Conservation (phyloP, 2,113 vertebrate species). For the Meriones unguiculatus region DNA sequence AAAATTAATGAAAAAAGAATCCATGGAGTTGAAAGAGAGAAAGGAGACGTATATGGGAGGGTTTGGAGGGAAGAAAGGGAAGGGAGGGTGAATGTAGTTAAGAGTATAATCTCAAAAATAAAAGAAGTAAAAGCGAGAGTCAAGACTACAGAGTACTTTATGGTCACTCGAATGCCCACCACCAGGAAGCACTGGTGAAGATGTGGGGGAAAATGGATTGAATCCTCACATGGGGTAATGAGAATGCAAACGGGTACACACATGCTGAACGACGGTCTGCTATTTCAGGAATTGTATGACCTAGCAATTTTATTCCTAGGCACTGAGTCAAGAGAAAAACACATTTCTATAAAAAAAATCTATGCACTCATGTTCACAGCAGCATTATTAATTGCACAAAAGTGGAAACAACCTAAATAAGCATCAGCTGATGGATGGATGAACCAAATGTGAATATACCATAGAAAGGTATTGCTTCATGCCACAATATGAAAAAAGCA, state of each 20-base stretch:
- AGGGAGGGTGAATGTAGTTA: background rate
- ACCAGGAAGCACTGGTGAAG: background rate
- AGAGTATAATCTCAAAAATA: background rate
- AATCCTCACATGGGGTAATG: background rate
- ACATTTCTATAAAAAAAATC: slow-evolving; percentile 36
- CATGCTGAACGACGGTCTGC: background rate
- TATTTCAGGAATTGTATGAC: slow-evolving; percentile 6
- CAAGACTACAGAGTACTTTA: background rate
- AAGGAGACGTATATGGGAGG: background rate
- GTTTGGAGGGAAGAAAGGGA: background rate
- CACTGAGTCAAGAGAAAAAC: slow-evolving; percentile 47
- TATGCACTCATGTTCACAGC: background rate
- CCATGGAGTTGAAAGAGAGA: background rate
- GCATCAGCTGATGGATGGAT: background rate
- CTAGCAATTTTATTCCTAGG: slow-evolving; percentile 22
- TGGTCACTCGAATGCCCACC: background rate
- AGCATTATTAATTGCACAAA: background rate
- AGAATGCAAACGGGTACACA: background rate
- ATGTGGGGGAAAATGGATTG: background rate
- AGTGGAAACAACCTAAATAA: slow-evolving; percentile 25
- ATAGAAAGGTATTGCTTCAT: background rate
- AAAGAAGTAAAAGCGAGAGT: background rate
- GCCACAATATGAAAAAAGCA: background rate
- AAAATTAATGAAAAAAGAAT: background rate
- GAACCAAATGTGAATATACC: background rate